Evolutionary conservation across 2,113 vertebrate genomes (phyloP).

Genomic region (Setophaga kirtlandii): DNA sequence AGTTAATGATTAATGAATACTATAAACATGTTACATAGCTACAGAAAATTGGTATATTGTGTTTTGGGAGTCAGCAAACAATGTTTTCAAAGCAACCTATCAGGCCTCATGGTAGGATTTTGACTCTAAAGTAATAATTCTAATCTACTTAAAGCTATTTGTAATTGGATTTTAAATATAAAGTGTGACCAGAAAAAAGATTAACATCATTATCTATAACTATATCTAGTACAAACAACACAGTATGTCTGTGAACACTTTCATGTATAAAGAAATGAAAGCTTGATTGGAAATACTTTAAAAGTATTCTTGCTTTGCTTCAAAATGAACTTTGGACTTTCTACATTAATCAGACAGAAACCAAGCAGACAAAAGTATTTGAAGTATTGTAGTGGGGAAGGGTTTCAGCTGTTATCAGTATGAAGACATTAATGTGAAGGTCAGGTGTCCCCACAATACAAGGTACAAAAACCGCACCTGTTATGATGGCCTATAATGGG

Average conservation of each 20-base stretch:
- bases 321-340: not conserved
- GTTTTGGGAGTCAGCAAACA: not conserved
- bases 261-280: not conserved
- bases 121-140: not conserved
- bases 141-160: not conserved
- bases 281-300: not conserved
- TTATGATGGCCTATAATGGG: not conserved
- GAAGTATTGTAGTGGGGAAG: not conserved
- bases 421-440: not conserved
- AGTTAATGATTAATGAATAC: not conserved
- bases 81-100: not conserved
- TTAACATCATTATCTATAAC: not conserved
- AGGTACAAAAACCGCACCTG: not conserved
- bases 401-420: not conserved
- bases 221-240: not conserved
- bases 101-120: not conserved
- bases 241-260: not conserved
- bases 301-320: not conserved
- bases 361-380: not conserved
- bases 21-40: not conserved
- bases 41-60: not conserved
- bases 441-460: not conserved
- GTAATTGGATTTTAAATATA: slow-evolving; percentile 1
- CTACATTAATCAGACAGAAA: slow-evolving; percentile 5
- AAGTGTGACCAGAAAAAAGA: not conserved